Conservation (phyloP, 2,797 vertebrate genomes). For the Percopsis omiscomaycus region DNA sequence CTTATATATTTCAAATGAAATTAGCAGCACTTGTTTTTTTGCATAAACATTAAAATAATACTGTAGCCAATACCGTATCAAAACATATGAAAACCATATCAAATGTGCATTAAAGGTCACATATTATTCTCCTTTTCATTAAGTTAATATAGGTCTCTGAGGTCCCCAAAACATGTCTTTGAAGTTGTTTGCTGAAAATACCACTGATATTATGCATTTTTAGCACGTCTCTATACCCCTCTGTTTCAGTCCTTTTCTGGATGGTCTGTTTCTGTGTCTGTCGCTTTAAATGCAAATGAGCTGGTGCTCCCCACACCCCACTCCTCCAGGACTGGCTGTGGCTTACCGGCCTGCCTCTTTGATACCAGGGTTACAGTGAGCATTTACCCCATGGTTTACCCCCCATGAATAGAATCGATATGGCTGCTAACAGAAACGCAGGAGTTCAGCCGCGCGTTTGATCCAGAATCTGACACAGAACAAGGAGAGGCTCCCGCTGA, state of each 20-base stretch:
- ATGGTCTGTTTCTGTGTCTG: not conserved
- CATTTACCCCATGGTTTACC: too few species aligned
- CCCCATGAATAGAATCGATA: not conserved
- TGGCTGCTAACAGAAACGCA: not conserved
- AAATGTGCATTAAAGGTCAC: not conserved
- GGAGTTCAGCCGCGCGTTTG: not conserved
- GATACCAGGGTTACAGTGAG: too few species aligned
- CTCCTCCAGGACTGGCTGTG: too few species aligned
- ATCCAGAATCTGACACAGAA: slow-evolving; percentile 1
- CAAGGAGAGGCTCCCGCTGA: not conserved
- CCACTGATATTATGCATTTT: not conserved
- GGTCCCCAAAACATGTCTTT: not conserved
- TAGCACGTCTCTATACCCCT: slow-evolving; percentile 1
- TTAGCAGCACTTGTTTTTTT: too few species aligned
- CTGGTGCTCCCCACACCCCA: not conserved
- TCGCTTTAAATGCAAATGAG: slow-evolving; percentile 6
- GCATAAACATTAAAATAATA: too few species aligned
- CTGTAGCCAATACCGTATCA: too few species aligned
- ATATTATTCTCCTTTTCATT: not conserved
- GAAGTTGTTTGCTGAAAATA: not conserved
- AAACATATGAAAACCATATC: too few species aligned
- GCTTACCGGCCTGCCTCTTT: too few species aligned
- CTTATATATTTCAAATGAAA: too few species aligned
- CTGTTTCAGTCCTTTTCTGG: not conserved
- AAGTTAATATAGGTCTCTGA: not conserved